Percentiles rank a stretch among this genome's conserved stretches.
Conservation (phyloP, 2,113 vertebrate genomes). For the Bos indicus region DNA sequence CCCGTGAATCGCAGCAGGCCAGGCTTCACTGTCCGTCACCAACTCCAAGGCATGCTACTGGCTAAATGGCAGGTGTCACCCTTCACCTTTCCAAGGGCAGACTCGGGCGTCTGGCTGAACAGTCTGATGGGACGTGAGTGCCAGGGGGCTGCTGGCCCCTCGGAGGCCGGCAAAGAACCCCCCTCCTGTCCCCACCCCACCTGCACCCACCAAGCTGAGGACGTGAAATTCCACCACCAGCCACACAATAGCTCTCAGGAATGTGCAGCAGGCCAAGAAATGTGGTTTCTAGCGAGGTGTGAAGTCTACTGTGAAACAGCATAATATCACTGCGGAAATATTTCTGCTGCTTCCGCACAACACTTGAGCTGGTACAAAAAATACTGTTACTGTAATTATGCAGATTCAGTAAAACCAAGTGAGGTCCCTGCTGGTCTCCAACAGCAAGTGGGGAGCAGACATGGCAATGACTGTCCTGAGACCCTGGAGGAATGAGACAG, state of each 20-base stretch:
- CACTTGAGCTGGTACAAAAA: conserved; percentile 18
- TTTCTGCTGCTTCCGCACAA: conserved; percentile 35
- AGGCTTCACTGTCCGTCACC: too few relatives aligned
- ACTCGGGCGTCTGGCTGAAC: rapidly evolving
- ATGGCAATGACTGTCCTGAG: not conserved
- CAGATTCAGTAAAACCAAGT: not conserved
- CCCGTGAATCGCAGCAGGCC: too few relatives aligned
- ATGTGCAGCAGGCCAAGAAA: not conserved
- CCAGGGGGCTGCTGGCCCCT: not conserved
- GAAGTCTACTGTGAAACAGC: conserved; percentile 1
- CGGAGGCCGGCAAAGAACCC: not conserved
- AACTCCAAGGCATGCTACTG: too few relatives aligned
- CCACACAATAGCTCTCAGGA: not conserved
- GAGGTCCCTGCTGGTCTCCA: not conserved
- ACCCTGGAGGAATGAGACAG: not conserved
- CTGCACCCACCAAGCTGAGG: not conserved
- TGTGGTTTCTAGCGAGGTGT: not conserved
- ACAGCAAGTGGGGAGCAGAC: not conserved
- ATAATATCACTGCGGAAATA: conserved; percentile 25
- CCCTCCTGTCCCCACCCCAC: not conserved
- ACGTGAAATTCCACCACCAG: not conserved
- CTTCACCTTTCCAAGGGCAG: not conserved
- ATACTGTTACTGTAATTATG: not conserved
- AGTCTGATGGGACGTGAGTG: too few relatives aligned
- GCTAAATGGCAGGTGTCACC: not conserved